Evolutionary conservation across 2,797 vertebrate species (phyloP), one percentile per base, ranked within the genome.

Genomic region (Eulemur albifrons): DNA sequence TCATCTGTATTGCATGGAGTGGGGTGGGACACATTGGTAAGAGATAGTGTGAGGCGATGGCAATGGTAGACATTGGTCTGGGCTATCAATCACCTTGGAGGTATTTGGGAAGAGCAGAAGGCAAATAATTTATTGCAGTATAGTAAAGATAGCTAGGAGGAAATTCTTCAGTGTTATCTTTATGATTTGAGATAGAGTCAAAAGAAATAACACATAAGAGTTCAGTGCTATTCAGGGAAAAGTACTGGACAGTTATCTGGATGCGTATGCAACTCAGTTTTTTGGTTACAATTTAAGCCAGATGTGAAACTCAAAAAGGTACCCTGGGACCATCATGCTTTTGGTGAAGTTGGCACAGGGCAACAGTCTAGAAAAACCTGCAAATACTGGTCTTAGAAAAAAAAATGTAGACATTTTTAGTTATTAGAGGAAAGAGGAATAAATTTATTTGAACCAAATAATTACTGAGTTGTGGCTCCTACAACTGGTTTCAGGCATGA

Each of bases 391-490:
- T 52, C 63, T 90, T 48, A 27, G 9, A 15, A 6, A 14, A 32
- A 85, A 54, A 15, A 67, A 67, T 4, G 69, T 7, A 40, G 18
- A 25, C 9, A 61, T 38, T 90, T 90, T 82, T 70, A 77, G n/a
- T 48, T 91, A 40, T 88, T 85, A 82, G 65, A 65, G 23, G 38
- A 90, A 84, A 84, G 45, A 85, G 20, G 45, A 70, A 75, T 32
- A 82, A 21, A 61, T 59, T 72, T 93, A 57, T 90, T 21, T 88
- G 38, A 92, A 88, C 70, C 50, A 77, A 95, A 80, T 32, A 87
- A 93, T 88, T 50, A 81, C 90, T 45, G 25, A 87, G 61, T 23
- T 48, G 61, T 50, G 25, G 54, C 67, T 52, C n/a, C 57, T 15
- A 14, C 13, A 50, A 59, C 15, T 40, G 4, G 67, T 86, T 93